Conservation (phyloP, 2,888 invertebrate species). For the Tromatobia lineatoria region DNA sequence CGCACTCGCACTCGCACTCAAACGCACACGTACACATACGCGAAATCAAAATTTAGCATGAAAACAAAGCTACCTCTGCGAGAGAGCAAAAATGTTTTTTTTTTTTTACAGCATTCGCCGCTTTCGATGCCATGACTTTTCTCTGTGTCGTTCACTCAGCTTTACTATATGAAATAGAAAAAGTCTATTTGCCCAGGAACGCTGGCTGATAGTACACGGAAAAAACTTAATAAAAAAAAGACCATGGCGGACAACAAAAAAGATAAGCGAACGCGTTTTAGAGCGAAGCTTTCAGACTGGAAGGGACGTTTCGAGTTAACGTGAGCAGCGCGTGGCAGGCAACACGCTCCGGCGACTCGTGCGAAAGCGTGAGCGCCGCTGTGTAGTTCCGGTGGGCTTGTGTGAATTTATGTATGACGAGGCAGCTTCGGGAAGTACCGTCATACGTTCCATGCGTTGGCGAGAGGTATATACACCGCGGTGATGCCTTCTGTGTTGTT, state of each 20-base stretch:
- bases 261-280: constrained; percentile 1
- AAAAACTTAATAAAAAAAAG: neutral
- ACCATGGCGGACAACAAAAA: neutral
- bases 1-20: no score
- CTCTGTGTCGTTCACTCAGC: neutral
- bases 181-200: constrained; percentile 1
- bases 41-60: no score
- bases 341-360: constrained; percentile 39
- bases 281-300: constrained; percentile 36
- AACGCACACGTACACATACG: no score
- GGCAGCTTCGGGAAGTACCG: constrained; percentile 28
- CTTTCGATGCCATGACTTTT: constrained; percentile 14
- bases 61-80: no score
- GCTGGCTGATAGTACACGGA: neutral
- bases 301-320: constrained; percentile 47
- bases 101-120: no score
- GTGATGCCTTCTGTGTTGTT: constrained; percentile 24
- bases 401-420: constrained; percentile 62
- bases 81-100: no score
- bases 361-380: constrained; percentile 49
- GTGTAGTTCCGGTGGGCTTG: constrained; percentile 57
- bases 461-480: neutral
- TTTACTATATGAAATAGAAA: neutral
- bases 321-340: constrained; percentile 51
- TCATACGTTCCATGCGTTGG: constrained; percentile 38